phyloP scores from a whole-genome alignment of 2,797 vertebrate species.

The Phrynocephalus vlangalii region DNA sequence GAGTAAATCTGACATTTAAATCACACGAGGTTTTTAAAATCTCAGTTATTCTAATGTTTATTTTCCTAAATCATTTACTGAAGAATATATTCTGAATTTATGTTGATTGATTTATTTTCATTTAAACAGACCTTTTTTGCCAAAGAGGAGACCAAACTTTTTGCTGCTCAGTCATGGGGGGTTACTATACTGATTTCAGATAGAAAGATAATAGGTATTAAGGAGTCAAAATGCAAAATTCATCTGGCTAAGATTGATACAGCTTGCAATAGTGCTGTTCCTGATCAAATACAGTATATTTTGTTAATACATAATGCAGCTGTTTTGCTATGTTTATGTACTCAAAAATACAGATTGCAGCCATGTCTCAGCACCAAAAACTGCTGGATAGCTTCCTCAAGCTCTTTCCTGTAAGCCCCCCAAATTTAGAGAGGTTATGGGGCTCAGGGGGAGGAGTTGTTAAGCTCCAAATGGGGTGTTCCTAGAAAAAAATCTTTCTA shows the following conservation, averaged over 20 bases:
- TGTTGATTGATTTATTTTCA: background rate
- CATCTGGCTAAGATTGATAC: conserved; percentile 4
- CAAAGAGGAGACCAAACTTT: background rate
- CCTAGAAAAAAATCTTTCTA: too few relatives aligned
- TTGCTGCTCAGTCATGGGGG: background rate
- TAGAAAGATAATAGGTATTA: background rate
- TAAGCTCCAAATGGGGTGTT: too few relatives aligned
- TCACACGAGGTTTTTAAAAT: background rate
- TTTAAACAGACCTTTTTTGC: background rate
- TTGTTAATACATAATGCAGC: background rate
- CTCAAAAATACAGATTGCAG: too few relatives aligned
- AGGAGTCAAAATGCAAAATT: background rate
- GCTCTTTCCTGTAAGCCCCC: too few relatives aligned
- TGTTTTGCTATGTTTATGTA: too few relatives aligned
- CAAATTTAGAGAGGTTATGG: too few relatives aligned
- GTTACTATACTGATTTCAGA: background rate
- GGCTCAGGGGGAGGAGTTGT: too few relatives aligned
- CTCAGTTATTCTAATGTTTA: conserved; percentile 2
- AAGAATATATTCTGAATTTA: background rate
- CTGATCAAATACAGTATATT: background rate
- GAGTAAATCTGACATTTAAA: background rate
- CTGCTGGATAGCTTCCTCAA: too few relatives aligned
- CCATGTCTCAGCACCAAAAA: too few relatives aligned
- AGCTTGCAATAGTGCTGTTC: background rate
- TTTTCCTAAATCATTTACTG: background rate